phyloP scores from a whole-genome alignment of 2,888 invertebrate species.

The Cryptocheilus praepositus region DNA sequence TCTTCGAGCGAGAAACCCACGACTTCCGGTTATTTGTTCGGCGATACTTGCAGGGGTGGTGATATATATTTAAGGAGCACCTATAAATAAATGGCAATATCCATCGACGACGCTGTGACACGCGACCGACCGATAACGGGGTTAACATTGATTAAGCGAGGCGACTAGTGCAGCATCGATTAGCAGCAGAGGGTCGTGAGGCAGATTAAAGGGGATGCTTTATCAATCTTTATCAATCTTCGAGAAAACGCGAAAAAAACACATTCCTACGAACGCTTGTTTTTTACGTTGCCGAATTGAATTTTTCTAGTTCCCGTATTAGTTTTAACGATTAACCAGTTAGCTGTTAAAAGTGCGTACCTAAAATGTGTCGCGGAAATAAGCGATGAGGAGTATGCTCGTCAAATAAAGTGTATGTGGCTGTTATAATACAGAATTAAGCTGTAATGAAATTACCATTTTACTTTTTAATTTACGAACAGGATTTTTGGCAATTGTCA shows the following conservation, averaged over 20 bases:
- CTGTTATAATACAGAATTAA: no score
- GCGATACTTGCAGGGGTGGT: constrained; percentile 12
- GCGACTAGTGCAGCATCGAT: constrained; percentile 34
- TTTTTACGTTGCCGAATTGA: no score
- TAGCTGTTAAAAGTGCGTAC: no score
- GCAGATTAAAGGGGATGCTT: background rate
- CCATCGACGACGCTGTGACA: constrained; percentile 11
- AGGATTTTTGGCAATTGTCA: no score
- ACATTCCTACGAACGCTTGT: no score
- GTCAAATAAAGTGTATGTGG: no score
- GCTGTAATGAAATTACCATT: no score
- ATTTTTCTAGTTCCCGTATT: no score
- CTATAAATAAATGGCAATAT: constrained; percentile 11
- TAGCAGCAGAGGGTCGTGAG: background rate
- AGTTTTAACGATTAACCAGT: no score
- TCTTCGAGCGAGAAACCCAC: constrained; percentile 29
- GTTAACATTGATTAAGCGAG: constrained; percentile 24
- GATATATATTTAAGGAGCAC: background rate
- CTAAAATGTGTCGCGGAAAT: no score
- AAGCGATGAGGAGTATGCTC: no score
- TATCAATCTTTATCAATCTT: background rate
- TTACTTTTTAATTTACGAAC: no score
- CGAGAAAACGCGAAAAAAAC: background rate
- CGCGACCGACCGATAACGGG: background rate
- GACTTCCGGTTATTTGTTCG: constrained; percentile 52